Conservation (phyloP, 2,888 invertebrate species). For the Amphipoea oculea region DNA sequence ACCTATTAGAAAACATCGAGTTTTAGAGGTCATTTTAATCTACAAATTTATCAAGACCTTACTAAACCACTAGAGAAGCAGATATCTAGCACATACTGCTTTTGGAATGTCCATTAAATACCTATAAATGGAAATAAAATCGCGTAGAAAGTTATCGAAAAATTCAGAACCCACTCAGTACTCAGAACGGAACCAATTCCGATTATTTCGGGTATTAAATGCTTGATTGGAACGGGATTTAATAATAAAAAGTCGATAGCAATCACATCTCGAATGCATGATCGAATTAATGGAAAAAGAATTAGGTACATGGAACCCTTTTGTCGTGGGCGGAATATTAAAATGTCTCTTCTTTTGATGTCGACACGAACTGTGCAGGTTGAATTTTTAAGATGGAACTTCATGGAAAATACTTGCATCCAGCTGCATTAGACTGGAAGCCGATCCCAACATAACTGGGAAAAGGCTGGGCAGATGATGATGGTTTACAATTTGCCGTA, state of each 20-base stretch:
- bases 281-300: conserved; percentile 19
- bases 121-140: background rate
- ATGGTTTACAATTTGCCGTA: background rate
- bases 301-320: background rate
- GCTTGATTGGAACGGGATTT: conserved; percentile 34
- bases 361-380: background rate
- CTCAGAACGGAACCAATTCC: conserved; percentile 11
- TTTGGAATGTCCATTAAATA: background rate
- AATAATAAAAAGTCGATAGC: conserved; percentile 45
- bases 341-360: background rate
- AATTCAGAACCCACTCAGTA: conserved; percentile 8
- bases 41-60: background rate
- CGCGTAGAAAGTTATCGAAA: background rate
- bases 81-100: no score
- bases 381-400: background rate
- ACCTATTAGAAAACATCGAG: background rate
- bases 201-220: conserved; percentile 42
- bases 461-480: background rate
- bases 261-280: conserved; percentile 31
- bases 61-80: background rate
- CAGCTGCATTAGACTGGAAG: background rate
- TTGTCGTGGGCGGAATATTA: background rate
- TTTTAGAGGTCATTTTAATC: background rate
- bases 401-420: background rate
- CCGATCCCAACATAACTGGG: background rate